Base-by-base conservation (phyloP, 1,140 invertebrate species). In the Trichonephila clavata region DNA sequence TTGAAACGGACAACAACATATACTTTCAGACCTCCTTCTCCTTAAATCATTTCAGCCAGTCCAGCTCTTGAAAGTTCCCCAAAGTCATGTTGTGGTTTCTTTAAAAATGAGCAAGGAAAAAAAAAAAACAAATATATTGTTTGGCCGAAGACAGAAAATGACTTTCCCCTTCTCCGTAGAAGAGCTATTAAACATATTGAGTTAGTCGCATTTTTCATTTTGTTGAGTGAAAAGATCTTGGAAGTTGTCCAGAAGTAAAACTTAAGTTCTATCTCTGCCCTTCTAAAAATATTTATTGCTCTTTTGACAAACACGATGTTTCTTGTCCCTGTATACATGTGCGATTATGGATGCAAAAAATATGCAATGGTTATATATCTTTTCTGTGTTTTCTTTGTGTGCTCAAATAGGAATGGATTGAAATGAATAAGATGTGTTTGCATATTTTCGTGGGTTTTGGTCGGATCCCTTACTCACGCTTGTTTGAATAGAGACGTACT, bases 141-240 rank as follows among this genome's bases (percentile, higher is more conserved):
- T 27, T 63, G 24, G n/a, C 61, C 24, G 16, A n/a, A 20, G 43
- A 60, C 63, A n/a, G 39, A 60, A 21, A 87, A 63, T 39, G 86
- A 87, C 86, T 87, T 87, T 87, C 86, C 50, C 20, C 18, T 1
- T 50, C 83, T 60, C 21, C 81, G 81, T 6, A 59, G 60, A 10
- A 10, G 2, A 32, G 86, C 86, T 57, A 87, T 87, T 87, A 87
- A 87, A 87, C 86, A 87, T 87, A 87, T 87, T 87, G 50, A 87
- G 59, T 87, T 87, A 87, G 86, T 87, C 32, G 86, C 24, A 87
- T 87, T 87, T 87, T 87, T 87, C 86, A 87, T 87, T 39, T 65
- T 7, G 24, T 2, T 63, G 83, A 84, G 57, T 84, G 83, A 57
- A 60, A 87, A 21, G 60, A 20, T 16, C 18, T 57, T 87, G 86